Conservation (phyloP, 2,797 vertebrate species). For the Picus viridis region DNA sequence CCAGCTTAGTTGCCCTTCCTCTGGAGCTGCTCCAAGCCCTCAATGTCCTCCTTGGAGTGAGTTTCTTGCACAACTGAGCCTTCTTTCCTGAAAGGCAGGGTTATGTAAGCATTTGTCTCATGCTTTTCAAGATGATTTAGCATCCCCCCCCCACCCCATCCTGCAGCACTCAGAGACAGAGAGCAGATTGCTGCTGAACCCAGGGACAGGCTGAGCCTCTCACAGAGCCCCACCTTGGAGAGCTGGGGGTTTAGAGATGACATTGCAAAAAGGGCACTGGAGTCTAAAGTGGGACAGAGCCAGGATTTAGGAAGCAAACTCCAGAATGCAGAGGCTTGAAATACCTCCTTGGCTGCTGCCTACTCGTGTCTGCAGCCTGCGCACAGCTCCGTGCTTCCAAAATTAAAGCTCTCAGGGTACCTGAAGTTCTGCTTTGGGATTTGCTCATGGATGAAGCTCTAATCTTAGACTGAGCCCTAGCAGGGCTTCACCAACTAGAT, state of each 20-base stretch:
- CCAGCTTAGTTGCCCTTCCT: too few species aligned
- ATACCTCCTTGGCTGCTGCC: conserved; percentile 41
- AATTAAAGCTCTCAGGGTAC: conserved; percentile 57
- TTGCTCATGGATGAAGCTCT: not conserved
- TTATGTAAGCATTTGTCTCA: not conserved
- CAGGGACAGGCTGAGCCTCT: not conserved
- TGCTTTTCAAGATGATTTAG: not conserved
- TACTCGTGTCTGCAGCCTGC: conserved; percentile 5
- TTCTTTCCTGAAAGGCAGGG: not conserved
- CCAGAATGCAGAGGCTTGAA: conserved; percentile 35
- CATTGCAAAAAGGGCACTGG: conserved; percentile 54
- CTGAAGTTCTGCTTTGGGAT: conserved; percentile 41
- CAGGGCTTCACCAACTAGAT: not conserved
- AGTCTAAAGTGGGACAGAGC: conserved; percentile 45
- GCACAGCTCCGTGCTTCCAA: conserved; percentile 38
- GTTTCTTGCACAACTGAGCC: not conserved
- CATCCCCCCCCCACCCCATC: not conserved
- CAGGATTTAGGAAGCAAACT: conserved; percentile 41
- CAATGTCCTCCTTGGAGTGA: too few species aligned
- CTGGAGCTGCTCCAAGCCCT: too few species aligned
- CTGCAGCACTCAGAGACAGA: not conserved
- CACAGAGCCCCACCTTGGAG: conserved; percentile 13
- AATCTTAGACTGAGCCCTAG: conserved; percentile 11
- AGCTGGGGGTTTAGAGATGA: conserved; percentile 37
- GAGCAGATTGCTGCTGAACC: not conserved